Percentiles rank a stretch among this genome's conserved stretches.
Evolutionary conservation across 1,140 invertebrate genomes (phyloP).

Genomic region (Drosophila rhopaloa): DNA sequence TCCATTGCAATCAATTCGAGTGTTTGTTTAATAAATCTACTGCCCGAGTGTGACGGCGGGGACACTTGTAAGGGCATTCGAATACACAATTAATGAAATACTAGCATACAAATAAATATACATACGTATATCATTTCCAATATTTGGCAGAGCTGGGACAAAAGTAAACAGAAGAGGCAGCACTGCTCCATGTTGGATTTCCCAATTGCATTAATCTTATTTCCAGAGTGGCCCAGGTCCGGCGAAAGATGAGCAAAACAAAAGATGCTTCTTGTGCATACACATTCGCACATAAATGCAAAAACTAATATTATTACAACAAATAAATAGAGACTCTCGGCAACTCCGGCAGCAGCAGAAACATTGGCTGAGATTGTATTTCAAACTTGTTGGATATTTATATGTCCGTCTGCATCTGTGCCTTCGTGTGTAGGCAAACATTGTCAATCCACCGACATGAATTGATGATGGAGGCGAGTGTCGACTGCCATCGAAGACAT

Average conservation of each 20-base stretch:
- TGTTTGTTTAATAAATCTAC: conserved; percentile 35
- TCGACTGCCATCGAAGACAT: not conserved
- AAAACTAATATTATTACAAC: conserved; percentile 73
- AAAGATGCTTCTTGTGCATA: conserved; percentile 54
- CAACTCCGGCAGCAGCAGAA: conserved; percentile 5
- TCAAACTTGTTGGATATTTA: conserved; percentile 21
- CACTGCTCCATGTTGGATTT: conserved; percentile 47
- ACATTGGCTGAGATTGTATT: conserved; percentile 38
- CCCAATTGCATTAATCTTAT: conserved; percentile 77
- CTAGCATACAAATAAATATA: conserved; percentile 38
- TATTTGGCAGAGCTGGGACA: conserved; percentile 28
- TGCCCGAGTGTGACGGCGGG: not conserved
- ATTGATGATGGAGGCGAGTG: conserved; percentile 38
- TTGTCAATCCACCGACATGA: conserved; percentile 51
- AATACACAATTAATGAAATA: conserved; percentile 51
- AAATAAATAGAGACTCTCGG: conserved; percentile 51
- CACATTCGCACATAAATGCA: conserved; percentile 59
- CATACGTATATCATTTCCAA: conserved; percentile 25
- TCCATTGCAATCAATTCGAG: conserved; percentile 28
- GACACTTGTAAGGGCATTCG: conserved; percentile 10
- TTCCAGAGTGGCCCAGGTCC: conserved; percentile 32
- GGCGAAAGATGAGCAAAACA: conserved; percentile 54
- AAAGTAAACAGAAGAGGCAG: conserved; percentile 34
- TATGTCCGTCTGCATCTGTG: conserved; percentile 19
- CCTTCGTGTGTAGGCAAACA: conserved; percentile 28